These are phyloP conservation scores for Lynx canadensis DNA, from an alignment of 2,113 vertebrate species.

Conservation along the genomic window DNA sequence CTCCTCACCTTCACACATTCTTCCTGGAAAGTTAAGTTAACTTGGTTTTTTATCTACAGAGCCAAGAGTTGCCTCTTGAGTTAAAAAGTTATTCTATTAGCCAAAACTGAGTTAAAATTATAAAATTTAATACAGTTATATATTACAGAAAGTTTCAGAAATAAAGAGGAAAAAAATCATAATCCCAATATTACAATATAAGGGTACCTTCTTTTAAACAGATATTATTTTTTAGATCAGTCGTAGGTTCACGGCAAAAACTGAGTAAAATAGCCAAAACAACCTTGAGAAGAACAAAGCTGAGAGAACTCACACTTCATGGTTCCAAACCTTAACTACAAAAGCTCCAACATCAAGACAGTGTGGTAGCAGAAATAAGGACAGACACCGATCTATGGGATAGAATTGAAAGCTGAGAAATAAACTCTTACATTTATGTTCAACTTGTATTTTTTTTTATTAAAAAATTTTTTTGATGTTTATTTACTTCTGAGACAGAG, in stretches of 20 bases:
- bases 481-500: too few species aligned
- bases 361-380: neutral
- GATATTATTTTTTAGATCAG: neutral
- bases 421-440: neutral
- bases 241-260: neutral
- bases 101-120: neutral
- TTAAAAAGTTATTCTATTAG: neutral
- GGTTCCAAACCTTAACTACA: neutral
- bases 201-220: neutral
- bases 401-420: neutral
- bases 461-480: too few species aligned
- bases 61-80: neutral
- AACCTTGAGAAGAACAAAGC: slow-evolving; percentile 1
- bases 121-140: neutral
- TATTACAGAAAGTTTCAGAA: neutral
- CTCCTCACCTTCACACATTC: neutral
- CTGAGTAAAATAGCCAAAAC: neutral
- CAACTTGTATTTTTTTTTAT: neutral
- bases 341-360: neutral
- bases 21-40: neutral
- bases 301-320: neutral
- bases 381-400: neutral
- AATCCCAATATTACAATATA: neutral
- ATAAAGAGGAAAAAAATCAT: neutral
- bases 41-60: slow-evolving; percentile 1